Evolutionary conservation across 2,113 vertebrate species (phyloP), one percentile per base, ranked within the genome.

Genomic region (Pelvicachromis taeniatus): DNA sequence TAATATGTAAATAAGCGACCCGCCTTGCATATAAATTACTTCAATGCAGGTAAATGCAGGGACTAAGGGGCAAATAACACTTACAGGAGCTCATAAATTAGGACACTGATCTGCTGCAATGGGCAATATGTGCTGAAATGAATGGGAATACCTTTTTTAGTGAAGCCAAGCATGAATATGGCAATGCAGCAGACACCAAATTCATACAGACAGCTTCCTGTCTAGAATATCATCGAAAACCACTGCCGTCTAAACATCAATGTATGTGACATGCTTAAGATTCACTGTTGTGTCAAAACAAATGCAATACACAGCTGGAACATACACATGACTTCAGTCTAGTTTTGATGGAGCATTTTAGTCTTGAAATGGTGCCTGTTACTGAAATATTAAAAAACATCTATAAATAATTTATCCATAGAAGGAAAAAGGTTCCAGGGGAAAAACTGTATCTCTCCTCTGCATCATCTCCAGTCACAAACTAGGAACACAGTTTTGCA

Each of bases 301-400:
- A 14, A 14, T 19, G 40, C 59, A 68, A 61, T 5, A 56, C 65
- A 70, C 45, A 70, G 77, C 56, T 16, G 6, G 31, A 53, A 83
- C 61, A 13, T 33, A 86, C 79, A 26, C 79, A 84, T 53, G 87
- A 89, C 82, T 89, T 87, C 55, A 63, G 78, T 48, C 81, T 13
- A 78, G 83, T 91, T 95, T 83, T 84, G 52, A 80, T 86, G 63
- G 82, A 90, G 86, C 91, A 81, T 90, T 94, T 93, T 84, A 81
- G 87, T 77, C 89, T 86, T 80, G 85, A 94, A 94, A 94, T 91
- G 91, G 89, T 91, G 87, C 88, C 88, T 77, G 86, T 88, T 85
- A 88, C 87, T 96, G 91, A 96, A 96, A 96, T 96, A 96, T 96
- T 95, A 83, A 96, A 90, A 94, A 96, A 94, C 90, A 94, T 33